A percentile compares a stretch with the other conserved stretches of the same genome.
Conservation (phyloP, 1,140 invertebrate species). For the Bombus difficillimus region DNA sequence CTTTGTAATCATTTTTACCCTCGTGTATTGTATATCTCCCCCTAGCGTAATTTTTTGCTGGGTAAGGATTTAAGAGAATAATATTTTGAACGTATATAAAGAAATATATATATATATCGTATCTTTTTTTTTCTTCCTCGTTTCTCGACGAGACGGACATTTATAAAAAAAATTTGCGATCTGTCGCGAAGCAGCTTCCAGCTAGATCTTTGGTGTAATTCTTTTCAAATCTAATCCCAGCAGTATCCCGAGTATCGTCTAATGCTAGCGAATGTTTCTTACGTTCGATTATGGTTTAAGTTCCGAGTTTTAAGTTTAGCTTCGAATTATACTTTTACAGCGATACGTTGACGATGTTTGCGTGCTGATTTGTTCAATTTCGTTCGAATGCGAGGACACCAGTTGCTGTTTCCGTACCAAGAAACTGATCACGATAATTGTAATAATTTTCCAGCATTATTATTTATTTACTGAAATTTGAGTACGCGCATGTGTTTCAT, state of each 20-base stretch:
- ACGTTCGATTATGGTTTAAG: conserved; percentile 63
- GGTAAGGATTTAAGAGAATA: conserved; percentile 27
- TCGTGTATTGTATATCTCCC: conserved; percentile 35
- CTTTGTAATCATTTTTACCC: conserved; percentile 22
- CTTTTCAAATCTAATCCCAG: conserved; percentile 44
- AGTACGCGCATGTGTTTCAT: background rate
- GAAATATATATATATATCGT: background rate
- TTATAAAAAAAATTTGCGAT: background rate
- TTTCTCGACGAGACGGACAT: background rate
- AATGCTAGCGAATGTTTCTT: conserved; percentile 68
- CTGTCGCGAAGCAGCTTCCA: background rate
- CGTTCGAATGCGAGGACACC: conserved; percentile 28
- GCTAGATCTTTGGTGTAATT: background rate
- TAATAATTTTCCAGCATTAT: background rate
- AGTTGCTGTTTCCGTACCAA: background rate
- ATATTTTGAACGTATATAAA: background rate
- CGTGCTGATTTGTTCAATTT: conserved; percentile 39
- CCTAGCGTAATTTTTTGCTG: conserved; percentile 43
- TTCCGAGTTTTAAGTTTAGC: conserved; percentile 57
- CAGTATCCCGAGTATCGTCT: conserved; percentile 53
- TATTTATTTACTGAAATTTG: background rate
- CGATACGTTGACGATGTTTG: conserved; percentile 29
- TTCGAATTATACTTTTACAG: conserved; percentile 50
- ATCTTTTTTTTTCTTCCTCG: background rate
- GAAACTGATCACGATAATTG: background rate